Percentiles rank a stretch among this genome's conserved stretches.
These are phyloP conservation scores for Calyptomena viridis DNA, from an alignment of 2,113 vertebrate species.

Conservation along the genomic window DNA sequence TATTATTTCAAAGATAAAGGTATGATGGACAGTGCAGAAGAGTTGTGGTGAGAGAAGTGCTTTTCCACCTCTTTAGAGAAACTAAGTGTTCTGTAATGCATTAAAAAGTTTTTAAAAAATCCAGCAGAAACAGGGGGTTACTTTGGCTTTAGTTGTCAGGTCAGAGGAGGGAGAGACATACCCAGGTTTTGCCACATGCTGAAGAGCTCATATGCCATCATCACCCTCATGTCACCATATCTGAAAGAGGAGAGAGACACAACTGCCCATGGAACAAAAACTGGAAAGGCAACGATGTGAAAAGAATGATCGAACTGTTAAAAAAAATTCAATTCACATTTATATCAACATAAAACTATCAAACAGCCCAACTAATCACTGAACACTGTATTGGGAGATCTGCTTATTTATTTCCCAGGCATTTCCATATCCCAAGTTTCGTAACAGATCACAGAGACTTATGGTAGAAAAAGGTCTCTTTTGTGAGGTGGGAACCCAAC, in stretches of 20 bases:
- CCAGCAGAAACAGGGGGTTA: neutral
- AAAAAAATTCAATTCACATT: neutral
- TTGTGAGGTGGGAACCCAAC: conserved; percentile 2
- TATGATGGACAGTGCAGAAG: neutral
- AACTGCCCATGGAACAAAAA: neutral
- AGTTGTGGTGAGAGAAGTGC: neutral
- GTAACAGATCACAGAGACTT: neutral
- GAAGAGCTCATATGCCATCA: conserved; percentile 90
- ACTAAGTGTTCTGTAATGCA: neutral
- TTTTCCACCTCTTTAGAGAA: neutral
- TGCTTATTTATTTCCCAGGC: neutral
- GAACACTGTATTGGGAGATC: neutral
- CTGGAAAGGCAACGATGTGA: neutral
- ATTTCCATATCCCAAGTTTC: neutral
- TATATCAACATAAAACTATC: neutral
- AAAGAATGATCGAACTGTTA: neutral
- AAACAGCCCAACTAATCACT: neutral
- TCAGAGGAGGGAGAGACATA: conserved; percentile 52
- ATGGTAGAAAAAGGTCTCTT: neutral
- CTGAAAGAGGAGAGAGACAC: conserved; percentile 61
- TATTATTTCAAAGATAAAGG: neutral
- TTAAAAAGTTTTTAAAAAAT: neutral
- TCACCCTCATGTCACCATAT: conserved; percentile 87
- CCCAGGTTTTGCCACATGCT: conserved; percentile 91
- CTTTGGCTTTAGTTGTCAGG: neutral